Percentiles rank a stretch among this genome's conserved stretches.
Conservation (phyloP, 2,888 invertebrate genomes). For the Hyppa rectilinea region DNA sequence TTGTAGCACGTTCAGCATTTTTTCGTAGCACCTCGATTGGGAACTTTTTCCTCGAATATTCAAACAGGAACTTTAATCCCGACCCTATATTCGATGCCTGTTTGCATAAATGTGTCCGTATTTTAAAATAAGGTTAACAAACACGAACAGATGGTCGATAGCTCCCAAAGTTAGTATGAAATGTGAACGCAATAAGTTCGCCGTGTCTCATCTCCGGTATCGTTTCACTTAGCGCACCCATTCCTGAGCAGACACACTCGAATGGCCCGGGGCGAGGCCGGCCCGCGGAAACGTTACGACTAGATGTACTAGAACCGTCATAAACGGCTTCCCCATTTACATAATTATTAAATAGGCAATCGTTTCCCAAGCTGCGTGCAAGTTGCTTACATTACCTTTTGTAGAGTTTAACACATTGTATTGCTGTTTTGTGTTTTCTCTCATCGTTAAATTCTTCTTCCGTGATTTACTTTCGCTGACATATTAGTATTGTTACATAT, state of each 20-base stretch:
- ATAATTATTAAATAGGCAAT: slow-evolving; percentile 63
- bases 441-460: slow-evolving; percentile 25
- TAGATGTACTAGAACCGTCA: slow-evolving; percentile 65
- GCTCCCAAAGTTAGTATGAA: slow-evolving; percentile 70
- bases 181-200: slow-evolving; percentile 73
- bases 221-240: slow-evolving; percentile 82
- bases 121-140: slow-evolving; percentile 20
- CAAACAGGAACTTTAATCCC: neutral
- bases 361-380: slow-evolving; percentile 57
- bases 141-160: slow-evolving; percentile 51
- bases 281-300: slow-evolving; percentile 65
- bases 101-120: neutral
- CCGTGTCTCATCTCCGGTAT: slow-evolving; percentile 83
- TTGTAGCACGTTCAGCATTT: slow-evolving; percentile 21
- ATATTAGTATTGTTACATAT: slow-evolving; percentile 7
- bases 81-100: neutral
- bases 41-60: neutral
- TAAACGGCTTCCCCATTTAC: slow-evolving; percentile 62
- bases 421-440: slow-evolving; percentile 36
- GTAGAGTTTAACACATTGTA: slow-evolving; percentile 38
- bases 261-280: slow-evolving; percentile 70
- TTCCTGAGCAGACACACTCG: slow-evolving; percentile 79
- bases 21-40: slow-evolving; percentile 6
- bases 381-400: slow-evolving; percentile 55
- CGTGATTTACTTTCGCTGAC: slow-evolving; percentile 27